Conservation (phyloP, 2,113 vertebrate genomes). For the Elaphurus davidianus region DNA sequence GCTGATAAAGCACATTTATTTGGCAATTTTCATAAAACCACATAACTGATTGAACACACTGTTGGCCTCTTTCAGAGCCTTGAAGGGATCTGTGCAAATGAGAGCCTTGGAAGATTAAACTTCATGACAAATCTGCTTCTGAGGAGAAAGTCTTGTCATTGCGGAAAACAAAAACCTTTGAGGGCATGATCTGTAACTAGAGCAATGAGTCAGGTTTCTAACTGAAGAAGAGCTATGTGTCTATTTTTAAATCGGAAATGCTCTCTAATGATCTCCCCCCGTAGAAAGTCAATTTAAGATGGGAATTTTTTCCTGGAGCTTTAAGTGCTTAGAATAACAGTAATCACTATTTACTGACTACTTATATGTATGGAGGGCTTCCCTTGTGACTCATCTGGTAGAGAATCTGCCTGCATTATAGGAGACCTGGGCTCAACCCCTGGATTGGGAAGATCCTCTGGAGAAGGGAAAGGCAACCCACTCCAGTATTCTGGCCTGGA, state of each 20-base stretch:
- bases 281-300: not conserved
- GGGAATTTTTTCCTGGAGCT: not conserved
- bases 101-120: not conserved
- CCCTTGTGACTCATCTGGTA: not conserved
- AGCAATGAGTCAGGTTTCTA: constrained; percentile 39
- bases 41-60: not conserved
- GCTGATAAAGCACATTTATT: not conserved
- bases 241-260: constrained; percentile 33
- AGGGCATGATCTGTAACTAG: constrained; percentile 11
- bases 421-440: not conserved
- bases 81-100: not conserved
- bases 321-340: not conserved
- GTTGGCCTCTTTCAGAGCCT: not conserved
- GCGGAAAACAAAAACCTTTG: not conserved
- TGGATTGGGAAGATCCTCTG: not conserved
- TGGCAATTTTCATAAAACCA: not conserved
- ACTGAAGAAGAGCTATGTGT: not conserved
- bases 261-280: not conserved
- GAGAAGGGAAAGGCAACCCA: not conserved
- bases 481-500: not conserved
- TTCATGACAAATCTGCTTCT: not conserved
- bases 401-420: not conserved
- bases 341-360: not conserved
- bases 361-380: not conserved
- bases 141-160: not conserved